These are phyloP conservation scores for Drosophila kuntzei DNA, from an alignment of 2,888 invertebrate genomes.

Conservation along the genomic window DNA sequence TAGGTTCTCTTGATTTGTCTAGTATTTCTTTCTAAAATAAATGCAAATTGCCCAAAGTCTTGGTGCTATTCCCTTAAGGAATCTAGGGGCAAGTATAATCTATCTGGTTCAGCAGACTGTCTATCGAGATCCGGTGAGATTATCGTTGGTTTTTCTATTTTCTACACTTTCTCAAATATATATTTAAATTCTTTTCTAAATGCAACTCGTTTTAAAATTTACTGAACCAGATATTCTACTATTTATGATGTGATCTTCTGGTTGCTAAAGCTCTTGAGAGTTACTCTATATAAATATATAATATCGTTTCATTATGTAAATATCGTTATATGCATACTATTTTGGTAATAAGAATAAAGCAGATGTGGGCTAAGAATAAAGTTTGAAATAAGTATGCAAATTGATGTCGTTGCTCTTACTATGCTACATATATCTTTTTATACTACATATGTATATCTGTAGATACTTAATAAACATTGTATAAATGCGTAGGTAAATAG, in stretches of 20 bases:
- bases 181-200: constrained; percentile 56
- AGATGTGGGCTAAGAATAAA: constrained; percentile 18
- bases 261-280: constrained; percentile 32
- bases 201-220: constrained; percentile 52
- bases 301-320: neutral
- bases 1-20: constrained; percentile 36
- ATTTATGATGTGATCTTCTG: constrained; percentile 12
- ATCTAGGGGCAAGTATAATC: constrained; percentile 6
- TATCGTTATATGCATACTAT: constrained; percentile 8
- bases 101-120: constrained; percentile 50
- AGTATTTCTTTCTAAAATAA: constrained; percentile 42
- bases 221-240: constrained; percentile 42
- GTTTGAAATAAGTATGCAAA: constrained; percentile 7
- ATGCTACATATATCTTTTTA: constrained; percentile 21
- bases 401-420: constrained; percentile 19
- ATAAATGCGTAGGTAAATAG: constrained; percentile 58
- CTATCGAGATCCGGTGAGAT: constrained; percentile 21
- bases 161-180: constrained; percentile 7
- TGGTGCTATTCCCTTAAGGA: constrained; percentile 23
- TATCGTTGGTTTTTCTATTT: constrained; percentile 39
- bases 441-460: constrained; percentile 26
- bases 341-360: constrained; percentile 3
- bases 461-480: constrained; percentile 44
- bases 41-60: constrained; percentile 44
- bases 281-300: constrained; percentile 12